phyloP scores from a whole-genome alignment of 2,113 vertebrate species.

The Sclerurus mexicanus region DNA sequence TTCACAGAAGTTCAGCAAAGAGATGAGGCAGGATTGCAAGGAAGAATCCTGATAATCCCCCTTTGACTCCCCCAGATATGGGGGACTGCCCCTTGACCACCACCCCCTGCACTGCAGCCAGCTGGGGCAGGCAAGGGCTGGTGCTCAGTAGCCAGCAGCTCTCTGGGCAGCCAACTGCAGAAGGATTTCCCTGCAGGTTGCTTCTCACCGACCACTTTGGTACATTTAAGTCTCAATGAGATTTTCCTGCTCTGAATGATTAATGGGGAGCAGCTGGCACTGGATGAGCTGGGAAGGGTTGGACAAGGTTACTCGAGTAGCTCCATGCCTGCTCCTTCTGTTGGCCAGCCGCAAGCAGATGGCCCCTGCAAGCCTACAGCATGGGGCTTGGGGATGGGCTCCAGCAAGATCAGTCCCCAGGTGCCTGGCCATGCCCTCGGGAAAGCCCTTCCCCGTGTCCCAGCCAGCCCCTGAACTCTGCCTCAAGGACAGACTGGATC shows the following conservation, averaged over 20 bases:
- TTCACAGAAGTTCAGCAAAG: not conserved
- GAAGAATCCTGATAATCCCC: not conserved
- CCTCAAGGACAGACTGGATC: not conserved
- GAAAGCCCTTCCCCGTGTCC: not conserved
- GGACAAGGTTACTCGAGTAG: accelerated
- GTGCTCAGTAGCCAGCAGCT: not conserved
- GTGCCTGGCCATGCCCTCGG: not conserved
- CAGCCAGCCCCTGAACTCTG: not conserved
- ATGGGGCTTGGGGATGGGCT: not conserved
- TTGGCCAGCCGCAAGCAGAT: not conserved
- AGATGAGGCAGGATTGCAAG: not conserved
- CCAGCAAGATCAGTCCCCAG: not conserved
- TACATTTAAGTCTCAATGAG: not conserved
- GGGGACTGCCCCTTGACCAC: not conserved
- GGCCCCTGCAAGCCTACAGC: not conserved
- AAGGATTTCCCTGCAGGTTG: not conserved
- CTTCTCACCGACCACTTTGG: not conserved
- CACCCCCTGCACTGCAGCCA: not conserved
- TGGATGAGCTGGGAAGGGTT: not conserved
- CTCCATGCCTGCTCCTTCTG: not conserved
- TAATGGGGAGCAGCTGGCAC: not conserved
- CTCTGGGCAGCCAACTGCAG: not conserved
- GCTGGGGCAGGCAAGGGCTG: not conserved
- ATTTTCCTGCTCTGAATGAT: not conserved
- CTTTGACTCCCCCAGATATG: not conserved